Conservation (phyloP, 2,888 invertebrate species). For the Spicauda simplicius region DNA sequence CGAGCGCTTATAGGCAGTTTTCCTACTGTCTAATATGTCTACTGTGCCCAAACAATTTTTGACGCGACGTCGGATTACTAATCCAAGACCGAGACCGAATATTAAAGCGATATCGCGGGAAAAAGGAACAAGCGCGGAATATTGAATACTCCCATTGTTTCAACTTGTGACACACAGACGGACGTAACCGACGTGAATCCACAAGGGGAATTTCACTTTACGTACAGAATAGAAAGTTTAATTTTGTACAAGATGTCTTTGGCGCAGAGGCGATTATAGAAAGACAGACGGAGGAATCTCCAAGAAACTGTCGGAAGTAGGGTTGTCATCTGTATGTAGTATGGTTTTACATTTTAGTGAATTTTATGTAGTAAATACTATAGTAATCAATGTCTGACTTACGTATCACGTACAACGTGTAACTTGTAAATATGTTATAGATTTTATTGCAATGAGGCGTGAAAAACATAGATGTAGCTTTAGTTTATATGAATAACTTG, state of each 20-base stretch:
- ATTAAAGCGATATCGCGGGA: slow-evolving; percentile 70
- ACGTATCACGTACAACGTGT: no score
- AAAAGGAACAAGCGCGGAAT: slow-evolving; percentile 64
- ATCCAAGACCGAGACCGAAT: slow-evolving; percentile 68
- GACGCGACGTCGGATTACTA: slow-evolving; percentile 52
- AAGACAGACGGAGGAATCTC: slow-evolving; percentile 4
- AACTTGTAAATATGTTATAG: no score
- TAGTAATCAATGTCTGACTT: no score
- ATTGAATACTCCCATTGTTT: slow-evolving; percentile 64
- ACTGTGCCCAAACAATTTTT: slow-evolving; percentile 46
- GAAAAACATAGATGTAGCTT: no score
- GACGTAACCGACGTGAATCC: slow-evolving; percentile 12
- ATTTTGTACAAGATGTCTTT: slow-evolving; percentile 32
- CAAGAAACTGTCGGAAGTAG: slow-evolving; percentile 35
- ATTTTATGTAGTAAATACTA: no score
- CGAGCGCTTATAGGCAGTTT: no score
- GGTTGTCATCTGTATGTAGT: no score
- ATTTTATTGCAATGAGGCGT: no score
- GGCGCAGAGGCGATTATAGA: slow-evolving; percentile 12
- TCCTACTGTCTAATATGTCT: no score
- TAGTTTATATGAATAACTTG: no score
- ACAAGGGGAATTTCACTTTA: slow-evolving; percentile 37
- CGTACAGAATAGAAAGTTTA: slow-evolving; percentile 27
- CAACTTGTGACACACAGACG: slow-evolving; percentile 15
- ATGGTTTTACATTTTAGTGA: no score